Evolutionary conservation across 2,888 invertebrate species (phyloP), one percentile per base, ranked within the genome.

Genomic region (Ophion slaviceki): DNA sequence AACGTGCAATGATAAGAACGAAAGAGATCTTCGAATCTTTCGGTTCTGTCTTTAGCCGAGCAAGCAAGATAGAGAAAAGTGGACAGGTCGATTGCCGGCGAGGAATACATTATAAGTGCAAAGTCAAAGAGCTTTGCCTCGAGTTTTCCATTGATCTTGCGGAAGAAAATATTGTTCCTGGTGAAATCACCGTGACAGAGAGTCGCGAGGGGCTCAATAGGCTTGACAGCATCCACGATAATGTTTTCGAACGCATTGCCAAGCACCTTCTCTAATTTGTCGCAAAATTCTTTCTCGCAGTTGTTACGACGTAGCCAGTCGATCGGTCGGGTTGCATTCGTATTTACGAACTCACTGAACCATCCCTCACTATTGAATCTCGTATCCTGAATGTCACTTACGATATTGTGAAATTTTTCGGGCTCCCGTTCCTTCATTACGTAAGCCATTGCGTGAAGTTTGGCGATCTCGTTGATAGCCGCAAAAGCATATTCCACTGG

Each of bases 111-210:
- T 0, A 92, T 71, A 36, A 90, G 45, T 0, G 91, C 92, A 28
- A 93, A 93, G 57, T 93, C 92, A 32, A 92, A 88, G 10, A 92
- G 28, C 80, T 87, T 88, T 0, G 87, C 86, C 20, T 87, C 84
- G 0, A 88, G 10, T 5, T 85, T 53, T 0, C 66, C 87, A 14
- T 74, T 80, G 7, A 24, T 82, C 47, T 76, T 67, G 6, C 88
- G 88, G 75, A 90, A 93, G n/a, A 93, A 81, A 4, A 89, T 67
- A 72, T 93, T 93, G 77, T 92, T 91, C 53, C 90, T 84, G 0
- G 92, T 91, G 62, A 91, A 92, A 62, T 93, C 93, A 0, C 93
- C 93, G 71, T 93, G 93, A 77, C 92, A 91, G 2, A 93, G 14
- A 0, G 91, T 91, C 2, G 92, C 90, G 0, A 93, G 75, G 2